Base-by-base conservation (phyloP, 92 coral and sea anemone species). In the Nematostella vectensis region DNA sequence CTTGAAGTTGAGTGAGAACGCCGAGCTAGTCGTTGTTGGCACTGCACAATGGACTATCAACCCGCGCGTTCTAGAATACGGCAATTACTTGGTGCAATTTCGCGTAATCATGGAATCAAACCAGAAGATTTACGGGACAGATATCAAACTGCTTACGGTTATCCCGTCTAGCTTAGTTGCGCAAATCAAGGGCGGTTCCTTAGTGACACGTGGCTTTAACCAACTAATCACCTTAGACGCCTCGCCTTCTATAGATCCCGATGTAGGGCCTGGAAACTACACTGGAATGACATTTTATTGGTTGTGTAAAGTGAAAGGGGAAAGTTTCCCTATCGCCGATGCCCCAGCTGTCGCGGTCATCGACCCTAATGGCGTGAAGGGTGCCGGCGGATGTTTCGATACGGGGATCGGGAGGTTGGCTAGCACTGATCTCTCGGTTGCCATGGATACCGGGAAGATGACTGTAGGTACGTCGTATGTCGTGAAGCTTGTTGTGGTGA, bases 321-420 rank as follows among this genome's bases (percentile, higher is more conserved):
- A 85, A 36, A n/a, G 1, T 15, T 84, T 84, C 44, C 82, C 82
- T 0, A 17, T 11, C 3, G 21, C 12, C 13, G 25, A 30, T 3
- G 9, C 77, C 10, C 20, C 65, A 0, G 42, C 49, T 20, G 20
- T 62, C 44, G 83, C 83, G 9, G 66, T 75, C 26, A 57, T 80
- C 47, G 10, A 16, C 3, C 15, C 60, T 18, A 17, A 11, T 33
- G 48, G 63, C 8, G 2, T 27, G n/a, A 67, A 66, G 38, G 69
- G 76, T 15, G 48, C 31, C 0, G 88, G 95, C 16, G 95, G 95
- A 19, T 85, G 95, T 37, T 85, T 79, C 62, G 88, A 77, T 12
- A 84, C 87, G 9, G 94, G 86, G 26, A 64, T 74, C 61, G 94
- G 87, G 15, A 69, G 69, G 36, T 61, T 84, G 19, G 55, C 43